phyloP scores from a whole-genome alignment of 2,797 vertebrate species.

The Salmo trutta region DNA sequence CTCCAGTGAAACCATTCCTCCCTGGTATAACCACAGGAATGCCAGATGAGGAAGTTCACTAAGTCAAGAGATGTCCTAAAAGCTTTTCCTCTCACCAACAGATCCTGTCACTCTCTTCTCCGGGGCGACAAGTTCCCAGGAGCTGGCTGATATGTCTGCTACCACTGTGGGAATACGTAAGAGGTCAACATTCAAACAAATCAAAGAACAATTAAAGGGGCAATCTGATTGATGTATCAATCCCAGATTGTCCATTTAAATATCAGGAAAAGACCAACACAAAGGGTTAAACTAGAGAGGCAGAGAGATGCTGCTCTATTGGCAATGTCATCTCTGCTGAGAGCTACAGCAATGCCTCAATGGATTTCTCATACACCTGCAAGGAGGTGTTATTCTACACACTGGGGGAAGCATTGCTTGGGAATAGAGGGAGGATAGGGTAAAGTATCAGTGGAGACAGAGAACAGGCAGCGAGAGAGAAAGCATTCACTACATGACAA shows the following conservation, averaged over 20 bases:
- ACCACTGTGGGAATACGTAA: slow-evolving; percentile 6
- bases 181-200: neutral
- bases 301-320: neutral
- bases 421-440: slow-evolving; percentile 27
- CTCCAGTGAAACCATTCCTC: neutral
- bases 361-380: neutral
- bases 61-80: slow-evolving; percentile 1
- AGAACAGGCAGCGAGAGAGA: slow-evolving; percentile 22
- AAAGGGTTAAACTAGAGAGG: neutral
- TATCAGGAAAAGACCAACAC: neutral
- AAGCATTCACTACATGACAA: slow-evolving; percentile 19
- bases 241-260: neutral
- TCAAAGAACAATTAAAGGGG: neutral
- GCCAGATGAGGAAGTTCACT: slow-evolving; percentile 7
- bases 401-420: neutral
- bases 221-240: neutral
- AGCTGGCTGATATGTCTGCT: slow-evolving; percentile 31
- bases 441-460: slow-evolving; percentile 28
- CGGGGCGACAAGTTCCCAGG: neutral
- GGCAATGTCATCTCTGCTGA: neutral
- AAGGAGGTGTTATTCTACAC: neutral
- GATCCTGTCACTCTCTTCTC: slow-evolving; percentile 12
- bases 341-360: neutral
- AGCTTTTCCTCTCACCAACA: slow-evolving; percentile 17
- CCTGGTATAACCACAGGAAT: neutral